These are phyloP conservation scores for Dufourea novaeangliae DNA, from an alignment of 1,140 invertebrate genomes.

Conservation along the genomic window DNA sequence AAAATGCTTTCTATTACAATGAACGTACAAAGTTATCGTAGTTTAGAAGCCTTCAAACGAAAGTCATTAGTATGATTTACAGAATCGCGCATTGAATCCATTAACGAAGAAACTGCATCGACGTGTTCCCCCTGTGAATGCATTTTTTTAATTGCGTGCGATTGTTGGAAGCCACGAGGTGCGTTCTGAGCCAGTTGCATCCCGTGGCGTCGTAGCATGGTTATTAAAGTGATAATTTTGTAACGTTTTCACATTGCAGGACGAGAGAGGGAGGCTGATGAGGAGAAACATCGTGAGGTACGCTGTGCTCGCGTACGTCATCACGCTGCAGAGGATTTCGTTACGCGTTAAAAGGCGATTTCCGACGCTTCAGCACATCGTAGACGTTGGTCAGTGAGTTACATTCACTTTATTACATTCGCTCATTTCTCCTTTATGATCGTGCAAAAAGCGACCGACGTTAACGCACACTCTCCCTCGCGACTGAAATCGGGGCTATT, in stretches of 20 bases:
- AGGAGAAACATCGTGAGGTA: conserved; percentile 95
- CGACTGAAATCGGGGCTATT: background rate
- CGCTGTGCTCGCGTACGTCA: conserved; percentile 93
- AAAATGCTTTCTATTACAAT: background rate
- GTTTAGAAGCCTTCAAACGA: background rate
- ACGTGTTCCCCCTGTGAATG: background rate
- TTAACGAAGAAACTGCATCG: background rate
- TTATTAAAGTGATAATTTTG: conserved; percentile 19
- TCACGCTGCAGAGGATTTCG: conserved; percentile 92
- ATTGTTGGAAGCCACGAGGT: background rate
- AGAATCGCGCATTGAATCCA: background rate
- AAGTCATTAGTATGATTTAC: background rate
- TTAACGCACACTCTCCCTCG: background rate
- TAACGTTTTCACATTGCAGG: conserved; percentile 83
- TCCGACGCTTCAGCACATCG: conserved; percentile 94
- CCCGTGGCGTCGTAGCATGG: background rate
- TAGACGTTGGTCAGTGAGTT: conserved; percentile 90
- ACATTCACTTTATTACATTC: conserved; percentile 46
- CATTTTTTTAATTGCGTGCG: background rate
- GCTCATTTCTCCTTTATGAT: background rate
- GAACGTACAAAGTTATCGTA: background rate
- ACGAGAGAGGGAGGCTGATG: conserved; percentile 92
- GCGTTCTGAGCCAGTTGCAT: background rate
- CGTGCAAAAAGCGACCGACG: background rate
- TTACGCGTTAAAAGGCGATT: conserved; percentile 94